These are phyloP conservation scores for Lordiphosa collinella DNA, from an alignment of 1,140 invertebrate genomes.

Conservation along the genomic window DNA sequence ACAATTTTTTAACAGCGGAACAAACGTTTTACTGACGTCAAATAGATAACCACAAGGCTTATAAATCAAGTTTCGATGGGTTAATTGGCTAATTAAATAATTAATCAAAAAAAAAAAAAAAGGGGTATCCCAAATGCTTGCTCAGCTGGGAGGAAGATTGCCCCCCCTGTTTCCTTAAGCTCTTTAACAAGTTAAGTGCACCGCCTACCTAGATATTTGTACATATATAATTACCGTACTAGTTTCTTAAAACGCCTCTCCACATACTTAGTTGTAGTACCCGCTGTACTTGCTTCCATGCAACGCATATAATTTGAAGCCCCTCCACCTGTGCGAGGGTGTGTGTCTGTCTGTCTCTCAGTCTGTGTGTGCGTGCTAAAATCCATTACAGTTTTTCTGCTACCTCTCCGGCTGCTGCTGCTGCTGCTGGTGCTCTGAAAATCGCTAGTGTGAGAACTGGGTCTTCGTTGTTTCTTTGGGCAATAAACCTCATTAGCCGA, in stretches of 20 bases:
- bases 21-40: too few species aligned
- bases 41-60: too few species aligned
- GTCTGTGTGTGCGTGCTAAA: constrained; percentile 66
- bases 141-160: neutral
- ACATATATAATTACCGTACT: constrained; percentile 5
- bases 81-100: too few species aligned
- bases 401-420: constrained; percentile 22
- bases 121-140: neutral
- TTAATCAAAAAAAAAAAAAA: too few species aligned
- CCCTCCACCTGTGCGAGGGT: constrained; percentile 7
- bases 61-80: too few species aligned
- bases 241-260: constrained; percentile 5
- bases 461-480: constrained; percentile 59
- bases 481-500: constrained; percentile 69
- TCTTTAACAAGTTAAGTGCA: constrained; percentile 26
- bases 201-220: constrained; percentile 32
- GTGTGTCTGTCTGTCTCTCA: constrained; percentile 17
- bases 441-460: constrained; percentile 76
- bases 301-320: constrained; percentile 47
- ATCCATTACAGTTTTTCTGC: constrained; percentile 69
- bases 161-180: neutral
- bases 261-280: constrained; percentile 14
- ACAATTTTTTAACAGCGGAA: too few species aligned
- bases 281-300: constrained; percentile 24
- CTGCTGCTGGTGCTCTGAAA: constrained; percentile 41